Evolutionary conservation across 2,113 vertebrate genomes (phyloP).

Genomic region (Noturus placidus): DNA sequence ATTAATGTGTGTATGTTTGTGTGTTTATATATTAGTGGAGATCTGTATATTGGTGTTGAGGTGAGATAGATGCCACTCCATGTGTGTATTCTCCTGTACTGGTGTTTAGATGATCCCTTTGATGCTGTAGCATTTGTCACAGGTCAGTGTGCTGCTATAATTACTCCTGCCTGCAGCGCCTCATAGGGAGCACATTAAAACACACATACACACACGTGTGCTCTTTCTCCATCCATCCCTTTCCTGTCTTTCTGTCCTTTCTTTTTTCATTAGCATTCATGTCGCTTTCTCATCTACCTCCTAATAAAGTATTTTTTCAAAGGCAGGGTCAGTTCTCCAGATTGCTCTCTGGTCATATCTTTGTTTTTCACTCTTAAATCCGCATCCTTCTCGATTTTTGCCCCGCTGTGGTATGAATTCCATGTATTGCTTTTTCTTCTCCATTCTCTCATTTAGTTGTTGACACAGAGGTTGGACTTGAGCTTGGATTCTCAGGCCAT

Average conservation of each 20-base stretch:
- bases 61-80: not conserved
- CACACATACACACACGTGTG: not conserved
- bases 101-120: not conserved
- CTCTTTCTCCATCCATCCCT: not conserved
- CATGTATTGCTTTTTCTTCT: slow-evolving; percentile 18
- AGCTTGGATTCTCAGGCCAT: slow-evolving; percentile 9
- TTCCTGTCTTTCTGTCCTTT: not conserved
- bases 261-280: slow-evolving; percentile 22
- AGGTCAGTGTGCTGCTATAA: slow-evolving; percentile 68
- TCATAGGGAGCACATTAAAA: slow-evolving; percentile 73
- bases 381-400: not conserved
- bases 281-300: not conserved
- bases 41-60: not conserved
- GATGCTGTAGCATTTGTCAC: slow-evolving; percentile 44
- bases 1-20: not conserved
- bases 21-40: not conserved
- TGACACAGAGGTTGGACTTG: not conserved
- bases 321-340: not conserved
- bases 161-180: slow-evolving; percentile 70
- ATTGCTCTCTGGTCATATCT: not conserved
- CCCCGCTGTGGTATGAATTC: not conserved
- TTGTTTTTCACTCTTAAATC: not conserved
- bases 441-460: slow-evolving; percentile 32
- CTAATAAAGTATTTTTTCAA: not conserved
- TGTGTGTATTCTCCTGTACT: slow-evolving; percentile 49